Base-by-base conservation (phyloP, 2,888 invertebrate species). In the Acronicta aceris region DNA sequence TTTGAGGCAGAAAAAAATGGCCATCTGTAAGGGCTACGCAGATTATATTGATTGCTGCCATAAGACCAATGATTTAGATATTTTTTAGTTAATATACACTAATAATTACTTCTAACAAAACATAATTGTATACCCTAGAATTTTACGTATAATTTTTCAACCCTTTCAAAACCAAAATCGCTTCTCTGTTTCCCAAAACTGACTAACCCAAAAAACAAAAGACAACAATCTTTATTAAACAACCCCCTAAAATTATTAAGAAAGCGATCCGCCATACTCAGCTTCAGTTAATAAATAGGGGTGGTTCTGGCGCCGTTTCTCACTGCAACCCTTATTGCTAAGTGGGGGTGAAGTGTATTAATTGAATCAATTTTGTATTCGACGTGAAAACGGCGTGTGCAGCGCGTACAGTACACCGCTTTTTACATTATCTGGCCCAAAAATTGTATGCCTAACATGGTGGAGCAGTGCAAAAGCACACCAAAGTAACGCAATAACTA, bases 301-400 rank as follows among this genome's bases (percentile, higher is more conserved):
- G 65, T 57, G 76, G 79, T 68, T 54, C 49, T 17, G 48, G 25
- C 10, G n/a, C 17, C 69, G 79, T 82, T 76, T 76, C 74, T 83
- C 85, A 74, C 71, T 62, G 67, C 69, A 72, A 73, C 76, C 76
- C 78, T 65, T 59, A 80, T 80, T 76, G 72, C 79, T 73, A 75
- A 84, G 73, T 79, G 79, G 67, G 65, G 75, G 66, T 74, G 83
- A 82, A 80, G 81, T 76, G 74, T 76, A 85, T 83, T 85, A 85
- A 86, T 86, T 81, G 78, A 49, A 78, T 75, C 76, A 79, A 84
- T 82, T 83, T 79, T 78, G 79, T 73, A 74, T 79, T 74, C 72
- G 63, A 65, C 60, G 70, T 10, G 51, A 51, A 43, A 47, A 38
- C 27, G 48, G 27, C 33, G 40, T 66, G 49, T 47, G 47, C 25